A percentile compares a stretch with the other conserved stretches of the same genome.
Conservation (phyloP, 1,140 invertebrate genomes). For the Sycophila sp. region DNA sequence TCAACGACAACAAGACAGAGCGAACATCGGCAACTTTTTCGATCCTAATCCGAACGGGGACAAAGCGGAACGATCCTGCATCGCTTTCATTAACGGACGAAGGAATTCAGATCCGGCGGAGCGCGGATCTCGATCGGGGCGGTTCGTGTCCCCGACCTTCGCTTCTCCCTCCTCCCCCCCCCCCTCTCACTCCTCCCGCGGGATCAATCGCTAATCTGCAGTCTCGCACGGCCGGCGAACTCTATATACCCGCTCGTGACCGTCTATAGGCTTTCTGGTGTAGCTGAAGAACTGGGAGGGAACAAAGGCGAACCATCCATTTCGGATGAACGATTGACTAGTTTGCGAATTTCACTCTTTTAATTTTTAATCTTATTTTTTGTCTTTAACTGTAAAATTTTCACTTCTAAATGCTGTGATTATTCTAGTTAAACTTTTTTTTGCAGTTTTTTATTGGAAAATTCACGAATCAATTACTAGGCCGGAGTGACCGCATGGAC, state of each 20-base stretch:
- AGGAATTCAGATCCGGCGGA: not conserved
- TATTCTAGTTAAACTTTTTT: too few relatives aligned
- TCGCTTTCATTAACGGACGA: too few relatives aligned
- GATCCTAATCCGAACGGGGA: too few relatives aligned
- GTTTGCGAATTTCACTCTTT: slow-evolving; percentile 1
- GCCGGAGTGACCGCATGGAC: too few relatives aligned
- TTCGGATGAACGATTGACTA: not conserved
- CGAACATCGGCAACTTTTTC: too few relatives aligned
- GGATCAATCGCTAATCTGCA: slow-evolving; percentile 47
- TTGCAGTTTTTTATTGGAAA: too few relatives aligned
- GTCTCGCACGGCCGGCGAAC: slow-evolving; percentile 37
- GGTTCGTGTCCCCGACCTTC: slow-evolving; percentile 25
- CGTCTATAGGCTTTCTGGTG: slow-evolving; percentile 44
- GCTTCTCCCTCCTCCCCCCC: slow-evolving; percentile 41
- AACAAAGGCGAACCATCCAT: not conserved
- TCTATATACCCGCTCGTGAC: slow-evolving; percentile 42
- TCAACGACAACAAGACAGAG: too few relatives aligned
- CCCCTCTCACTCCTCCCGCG: slow-evolving; percentile 28
- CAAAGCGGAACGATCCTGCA: too few relatives aligned
- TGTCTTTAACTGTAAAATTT: too few relatives aligned
- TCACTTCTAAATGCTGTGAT: too few relatives aligned
- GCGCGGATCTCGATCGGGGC: slow-evolving; percentile 32
- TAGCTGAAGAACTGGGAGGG: slow-evolving; percentile 19
- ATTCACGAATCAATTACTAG: too few relatives aligned
- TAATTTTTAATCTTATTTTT: too few relatives aligned